Conservation (phyloP, 2,888 invertebrate species). For the Acrobasis repandana region DNA sequence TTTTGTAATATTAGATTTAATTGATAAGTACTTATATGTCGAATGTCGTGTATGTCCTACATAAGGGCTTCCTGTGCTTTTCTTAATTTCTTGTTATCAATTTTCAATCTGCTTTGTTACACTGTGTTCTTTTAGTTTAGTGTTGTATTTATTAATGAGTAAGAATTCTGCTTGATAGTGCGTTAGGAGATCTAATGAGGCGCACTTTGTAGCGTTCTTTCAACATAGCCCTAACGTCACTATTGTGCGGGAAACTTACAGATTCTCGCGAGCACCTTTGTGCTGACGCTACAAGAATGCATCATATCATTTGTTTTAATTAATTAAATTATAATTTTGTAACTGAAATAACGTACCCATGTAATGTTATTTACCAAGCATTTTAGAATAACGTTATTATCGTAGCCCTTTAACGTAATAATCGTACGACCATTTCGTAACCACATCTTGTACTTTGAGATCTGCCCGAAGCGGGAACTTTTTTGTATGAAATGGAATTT, state of each 20-base stretch:
- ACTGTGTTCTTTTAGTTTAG: constrained; percentile 66
- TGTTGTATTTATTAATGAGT: constrained; percentile 48
- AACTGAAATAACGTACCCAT: constrained; percentile 64
- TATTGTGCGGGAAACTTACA: constrained; percentile 44
- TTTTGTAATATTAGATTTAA: constrained; percentile 15
- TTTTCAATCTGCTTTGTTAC: constrained; percentile 49
- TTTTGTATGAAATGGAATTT: constrained; percentile 76
- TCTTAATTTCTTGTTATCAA: constrained; percentile 36
- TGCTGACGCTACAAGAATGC: constrained; percentile 79
- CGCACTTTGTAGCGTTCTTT: neutral
- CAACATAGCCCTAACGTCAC: constrained; percentile 32
- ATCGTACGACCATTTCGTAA: constrained; percentile 53
- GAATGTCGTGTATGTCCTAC: constrained; percentile 5
- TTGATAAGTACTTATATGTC: neutral
- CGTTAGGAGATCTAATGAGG: constrained; percentile 19
- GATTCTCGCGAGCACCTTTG: constrained; percentile 61
- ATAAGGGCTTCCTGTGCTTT: constrained; percentile 22
- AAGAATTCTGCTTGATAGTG: constrained; percentile 40
- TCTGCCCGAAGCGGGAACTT: constrained; percentile 69
- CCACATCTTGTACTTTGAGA: constrained; percentile 31
- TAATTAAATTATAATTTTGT: constrained; percentile 73
- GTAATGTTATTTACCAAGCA: constrained; percentile 60
- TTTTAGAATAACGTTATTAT: constrained; percentile 51
- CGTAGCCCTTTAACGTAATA: constrained; percentile 40
- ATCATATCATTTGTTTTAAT: constrained; percentile 84